Evolutionary conservation across 2,888 invertebrate genomes (phyloP).

Genomic region (Conchocele bisecta): DNA sequence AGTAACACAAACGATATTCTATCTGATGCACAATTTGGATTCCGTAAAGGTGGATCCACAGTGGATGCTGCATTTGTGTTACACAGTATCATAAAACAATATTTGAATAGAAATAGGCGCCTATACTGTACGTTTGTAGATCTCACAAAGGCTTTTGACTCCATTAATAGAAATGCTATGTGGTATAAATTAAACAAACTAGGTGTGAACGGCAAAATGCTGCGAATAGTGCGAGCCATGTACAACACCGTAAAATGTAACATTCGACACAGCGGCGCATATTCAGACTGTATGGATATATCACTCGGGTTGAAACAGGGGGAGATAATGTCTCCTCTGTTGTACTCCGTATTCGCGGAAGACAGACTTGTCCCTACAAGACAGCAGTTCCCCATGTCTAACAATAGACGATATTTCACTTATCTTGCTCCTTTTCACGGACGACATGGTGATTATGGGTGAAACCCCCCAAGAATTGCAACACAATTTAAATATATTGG

Average conservation of each 20-base stretch:
- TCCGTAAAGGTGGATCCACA: conserved; percentile 17
- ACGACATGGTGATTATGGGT: no score
- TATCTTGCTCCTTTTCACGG: no score
- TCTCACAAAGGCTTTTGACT: conserved; percentile 2
- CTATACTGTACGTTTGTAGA: conserved; percentile 1
- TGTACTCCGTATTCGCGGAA: not conserved
- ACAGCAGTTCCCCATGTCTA: no score
- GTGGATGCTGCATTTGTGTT: conserved; percentile 11
- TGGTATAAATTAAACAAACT: not conserved
- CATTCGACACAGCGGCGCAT: not conserved
- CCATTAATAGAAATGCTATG: not conserved
- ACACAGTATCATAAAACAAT: not conserved
- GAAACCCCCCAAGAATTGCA: no score
- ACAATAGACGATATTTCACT: no score
- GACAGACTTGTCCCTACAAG: no score
- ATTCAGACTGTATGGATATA: not conserved
- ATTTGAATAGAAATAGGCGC: not conserved
- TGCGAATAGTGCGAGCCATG: not conserved
- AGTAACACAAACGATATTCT: conserved; percentile 8
- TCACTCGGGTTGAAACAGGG: not conserved
- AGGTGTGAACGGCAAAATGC: not conserved
- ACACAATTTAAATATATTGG: no score
- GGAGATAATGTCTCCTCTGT: not conserved
- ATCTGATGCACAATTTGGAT: conserved; percentile 26
- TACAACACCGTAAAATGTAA: not conserved